phyloP scores from a whole-genome alignment of 2,888 invertebrate genomes.

The Drosophila falleni region DNA sequence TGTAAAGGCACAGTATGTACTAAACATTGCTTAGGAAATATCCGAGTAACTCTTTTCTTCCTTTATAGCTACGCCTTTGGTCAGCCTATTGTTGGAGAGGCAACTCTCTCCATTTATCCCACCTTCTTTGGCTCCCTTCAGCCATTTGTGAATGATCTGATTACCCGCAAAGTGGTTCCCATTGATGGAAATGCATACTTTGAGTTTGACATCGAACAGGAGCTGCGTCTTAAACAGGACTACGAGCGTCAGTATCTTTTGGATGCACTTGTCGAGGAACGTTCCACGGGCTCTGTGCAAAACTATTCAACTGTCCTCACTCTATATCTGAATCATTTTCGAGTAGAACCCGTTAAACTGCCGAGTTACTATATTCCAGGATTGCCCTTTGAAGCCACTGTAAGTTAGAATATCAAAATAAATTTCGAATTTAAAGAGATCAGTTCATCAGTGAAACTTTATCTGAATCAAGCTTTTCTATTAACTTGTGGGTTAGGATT shows the following conservation, averaged over 20 bases:
- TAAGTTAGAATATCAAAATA: slow-evolving; percentile 47
- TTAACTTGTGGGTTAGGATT: neutral
- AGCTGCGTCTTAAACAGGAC: slow-evolving; percentile 92
- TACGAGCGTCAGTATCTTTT: slow-evolving; percentile 93
- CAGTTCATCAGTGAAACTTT: neutral
- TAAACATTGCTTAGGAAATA: neutral
- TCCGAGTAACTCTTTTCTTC: neutral
- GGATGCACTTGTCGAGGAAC: slow-evolving; percentile 96
- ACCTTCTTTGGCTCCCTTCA: slow-evolving; percentile 87
- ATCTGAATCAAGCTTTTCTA: too few species aligned
- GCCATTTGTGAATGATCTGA: slow-evolving; percentile 84
- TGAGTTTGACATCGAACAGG: slow-evolving; percentile 91
- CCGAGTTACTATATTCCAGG: slow-evolving; percentile 97
- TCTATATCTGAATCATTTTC: slow-evolving; percentile 92
- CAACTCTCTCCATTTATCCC: slow-evolving; percentile 94
- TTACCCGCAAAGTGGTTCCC: slow-evolving; percentile 90
- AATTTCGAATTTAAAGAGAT: neutral
- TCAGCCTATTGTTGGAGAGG: slow-evolving; percentile 94
- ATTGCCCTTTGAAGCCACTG: slow-evolving; percentile 88
- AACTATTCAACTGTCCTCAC: slow-evolving; percentile 92
- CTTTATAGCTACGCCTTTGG: slow-evolving; percentile 86
- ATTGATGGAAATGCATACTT: slow-evolving; percentile 89
- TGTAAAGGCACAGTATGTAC: slow-evolving; percentile 87
- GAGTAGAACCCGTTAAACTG: slow-evolving; percentile 92
- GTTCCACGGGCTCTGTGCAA: slow-evolving; percentile 92